These are phyloP conservation scores for Alcedo quadribrachys DNA, from an alignment of 2,797 vertebrate species.

Conservation along the genomic window DNA sequence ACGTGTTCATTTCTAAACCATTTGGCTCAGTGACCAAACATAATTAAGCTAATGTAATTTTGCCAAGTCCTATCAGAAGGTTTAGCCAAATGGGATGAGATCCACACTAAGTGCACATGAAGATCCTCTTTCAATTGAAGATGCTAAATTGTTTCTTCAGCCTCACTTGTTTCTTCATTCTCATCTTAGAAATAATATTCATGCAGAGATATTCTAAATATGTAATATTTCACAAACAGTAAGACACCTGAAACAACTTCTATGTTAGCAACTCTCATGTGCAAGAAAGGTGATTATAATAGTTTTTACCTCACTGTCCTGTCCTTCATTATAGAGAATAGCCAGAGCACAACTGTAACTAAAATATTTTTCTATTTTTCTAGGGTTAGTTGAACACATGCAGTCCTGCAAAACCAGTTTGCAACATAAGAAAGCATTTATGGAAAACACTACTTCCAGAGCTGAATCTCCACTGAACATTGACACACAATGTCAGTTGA, in stretches of 20 bases:
- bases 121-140: neutral
- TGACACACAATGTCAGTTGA: neutral
- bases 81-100: conserved; percentile 15
- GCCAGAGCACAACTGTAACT: neutral
- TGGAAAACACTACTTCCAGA: neutral
- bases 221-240: neutral
- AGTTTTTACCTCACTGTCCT: neutral
- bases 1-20: conserved; percentile 58
- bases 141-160: neutral
- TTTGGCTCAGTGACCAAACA: conserved; percentile 57
- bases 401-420: neutral
- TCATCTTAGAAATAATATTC: neutral
- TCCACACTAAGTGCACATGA: neutral
- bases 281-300: neutral
- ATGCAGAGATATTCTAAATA: neutral
- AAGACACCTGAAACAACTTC: neutral
- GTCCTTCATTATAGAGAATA: neutral
- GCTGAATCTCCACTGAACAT: neutral
- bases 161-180: neutral
- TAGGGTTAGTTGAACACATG: neutral
- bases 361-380: neutral
- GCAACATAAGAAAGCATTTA: neutral
- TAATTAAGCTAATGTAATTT: conserved; percentile 58
- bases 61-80: conserved; percentile 50
- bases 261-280: neutral